phyloP scores from a whole-genome alignment of 1,140 invertebrate genomes.

The Pectinophora gossypiella region DNA sequence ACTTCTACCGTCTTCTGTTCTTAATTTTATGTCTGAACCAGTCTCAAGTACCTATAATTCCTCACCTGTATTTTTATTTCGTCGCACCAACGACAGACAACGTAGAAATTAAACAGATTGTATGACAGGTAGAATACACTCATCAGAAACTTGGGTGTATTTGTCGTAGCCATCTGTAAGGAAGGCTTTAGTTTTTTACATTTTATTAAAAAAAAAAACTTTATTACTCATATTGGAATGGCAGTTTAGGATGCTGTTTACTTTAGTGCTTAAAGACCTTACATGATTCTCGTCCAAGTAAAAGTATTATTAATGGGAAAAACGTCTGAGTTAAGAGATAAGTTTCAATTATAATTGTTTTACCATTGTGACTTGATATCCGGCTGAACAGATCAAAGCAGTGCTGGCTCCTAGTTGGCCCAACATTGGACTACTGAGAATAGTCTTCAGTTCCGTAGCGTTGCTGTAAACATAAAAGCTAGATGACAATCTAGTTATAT shows the following conservation, averaged over 20 bases:
- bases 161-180: slow-evolving; percentile 36
- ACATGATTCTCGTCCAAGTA: no score
- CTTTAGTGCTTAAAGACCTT: no score
- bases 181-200: not conserved
- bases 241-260: no score
- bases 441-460: slow-evolving; percentile 31
- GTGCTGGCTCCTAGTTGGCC: slow-evolving; percentile 38
- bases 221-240: no score
- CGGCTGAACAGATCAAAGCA: slow-evolving; percentile 45
- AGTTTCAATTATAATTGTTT: not conserved
- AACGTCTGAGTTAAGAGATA: no score
- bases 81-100: slow-evolving; percentile 46
- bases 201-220: no score
- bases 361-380: slow-evolving; percentile 38
- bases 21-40: no score
- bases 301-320: no score
- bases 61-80: slow-evolving; percentile 45
- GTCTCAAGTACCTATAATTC: no score
- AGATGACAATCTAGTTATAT: no score
- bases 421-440: slow-evolving; percentile 38
- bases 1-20: no score
- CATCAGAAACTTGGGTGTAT: slow-evolving; percentile 33
- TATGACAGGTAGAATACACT: slow-evolving; percentile 42
- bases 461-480: slow-evolving; percentile 37
- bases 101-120: slow-evolving; percentile 38